A percentile compares a stretch with the other conserved stretches of the same genome.
These are phyloP conservation scores for Callionymus lyra DNA, from an alignment of 2,113 vertebrate genomes.

Conservation along the genomic window DNA sequence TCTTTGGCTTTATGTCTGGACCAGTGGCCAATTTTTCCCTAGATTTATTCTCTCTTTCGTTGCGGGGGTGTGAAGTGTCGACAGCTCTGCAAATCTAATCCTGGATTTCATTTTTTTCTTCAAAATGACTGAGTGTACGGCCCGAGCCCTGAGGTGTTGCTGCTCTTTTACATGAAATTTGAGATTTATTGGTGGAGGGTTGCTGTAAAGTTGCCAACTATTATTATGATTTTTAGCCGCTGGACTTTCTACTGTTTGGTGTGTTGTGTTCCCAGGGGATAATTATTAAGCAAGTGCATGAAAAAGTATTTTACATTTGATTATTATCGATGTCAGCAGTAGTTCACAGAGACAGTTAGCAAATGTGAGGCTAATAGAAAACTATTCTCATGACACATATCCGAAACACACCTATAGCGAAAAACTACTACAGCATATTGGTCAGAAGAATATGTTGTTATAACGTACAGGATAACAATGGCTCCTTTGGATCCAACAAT, in stretches of 20 bases:
- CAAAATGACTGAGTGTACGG: constrained; percentile 14
- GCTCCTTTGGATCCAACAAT: too few species aligned
- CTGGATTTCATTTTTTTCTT: constrained; percentile 1
- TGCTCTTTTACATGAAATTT: constrained; percentile 7
- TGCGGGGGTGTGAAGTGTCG: constrained; percentile 4
- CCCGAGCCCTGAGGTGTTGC: constrained; percentile 6
- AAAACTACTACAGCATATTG: too few species aligned
- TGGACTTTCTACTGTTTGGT: not conserved
- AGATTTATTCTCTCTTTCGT: constrained; percentile 13
- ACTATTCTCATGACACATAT: too few species aligned
- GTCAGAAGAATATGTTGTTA: too few species aligned
- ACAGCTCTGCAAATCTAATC: constrained; percentile 2
- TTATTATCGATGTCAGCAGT: too few species aligned
- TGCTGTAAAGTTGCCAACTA: constrained; percentile 4
- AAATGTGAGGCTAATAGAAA: too few species aligned
- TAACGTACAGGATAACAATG: too few species aligned
- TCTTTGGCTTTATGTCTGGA: constrained; percentile 2
- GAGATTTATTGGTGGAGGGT: constrained; percentile 11
- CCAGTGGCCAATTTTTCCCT: constrained; percentile 7
- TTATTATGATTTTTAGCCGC: constrained; percentile 13
- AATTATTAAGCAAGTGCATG: not conserved
- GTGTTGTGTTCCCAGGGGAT: constrained; percentile 6
- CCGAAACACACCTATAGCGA: too few species aligned
- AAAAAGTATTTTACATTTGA: constrained; percentile 4
- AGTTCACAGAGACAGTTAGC: too few species aligned